Conservation (phyloP, 2,888 invertebrate genomes). For the Protodeltote pygarga region DNA sequence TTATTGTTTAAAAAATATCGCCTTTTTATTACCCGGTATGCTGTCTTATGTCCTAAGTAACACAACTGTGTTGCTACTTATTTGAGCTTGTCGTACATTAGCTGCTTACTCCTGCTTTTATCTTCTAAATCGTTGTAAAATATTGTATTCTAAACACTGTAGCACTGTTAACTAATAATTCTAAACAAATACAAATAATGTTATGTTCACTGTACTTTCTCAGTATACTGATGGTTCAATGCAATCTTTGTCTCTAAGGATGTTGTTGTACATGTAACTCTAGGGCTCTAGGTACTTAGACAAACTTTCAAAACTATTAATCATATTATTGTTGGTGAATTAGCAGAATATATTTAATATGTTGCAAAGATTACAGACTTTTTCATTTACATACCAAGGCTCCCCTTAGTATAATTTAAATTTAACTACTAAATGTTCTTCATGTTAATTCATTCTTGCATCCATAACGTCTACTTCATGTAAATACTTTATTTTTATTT, state of each 20-base stretch:
- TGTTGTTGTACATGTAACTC: conserved; percentile 63
- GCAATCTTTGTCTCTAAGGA: conserved; percentile 84
- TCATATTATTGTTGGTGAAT: conserved; percentile 75
- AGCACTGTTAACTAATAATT: conserved; percentile 76
- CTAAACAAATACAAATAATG: conserved; percentile 72
- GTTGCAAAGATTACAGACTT: conserved; percentile 79
- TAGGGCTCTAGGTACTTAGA: conserved; percentile 71
- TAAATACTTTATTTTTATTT: conserved; percentile 58
- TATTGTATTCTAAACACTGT: conserved; percentile 77
- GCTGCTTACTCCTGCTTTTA: conserved; percentile 81
- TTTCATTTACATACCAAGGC: conserved; percentile 77
- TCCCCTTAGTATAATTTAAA: conserved; percentile 58
- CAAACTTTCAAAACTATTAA: conserved; percentile 51
- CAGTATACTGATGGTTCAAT: conserved; percentile 82
- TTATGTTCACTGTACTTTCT: conserved; percentile 79
- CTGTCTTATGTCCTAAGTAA: neutral
- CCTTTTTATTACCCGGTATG: neutral
- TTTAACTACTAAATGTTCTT: conserved; percentile 62
- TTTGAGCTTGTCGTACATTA: conserved; percentile 49
- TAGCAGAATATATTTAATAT: conserved; percentile 84
- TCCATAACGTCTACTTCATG: conserved; percentile 68
- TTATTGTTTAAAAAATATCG: too few relatives aligned
- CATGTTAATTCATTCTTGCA: conserved; percentile 71
- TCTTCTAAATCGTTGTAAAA: conserved; percentile 78
- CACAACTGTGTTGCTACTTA: conserved; percentile 8